phyloP scores from a whole-genome alignment of 2,113 vertebrate genomes.

The Salvelinus sp. region DNA sequence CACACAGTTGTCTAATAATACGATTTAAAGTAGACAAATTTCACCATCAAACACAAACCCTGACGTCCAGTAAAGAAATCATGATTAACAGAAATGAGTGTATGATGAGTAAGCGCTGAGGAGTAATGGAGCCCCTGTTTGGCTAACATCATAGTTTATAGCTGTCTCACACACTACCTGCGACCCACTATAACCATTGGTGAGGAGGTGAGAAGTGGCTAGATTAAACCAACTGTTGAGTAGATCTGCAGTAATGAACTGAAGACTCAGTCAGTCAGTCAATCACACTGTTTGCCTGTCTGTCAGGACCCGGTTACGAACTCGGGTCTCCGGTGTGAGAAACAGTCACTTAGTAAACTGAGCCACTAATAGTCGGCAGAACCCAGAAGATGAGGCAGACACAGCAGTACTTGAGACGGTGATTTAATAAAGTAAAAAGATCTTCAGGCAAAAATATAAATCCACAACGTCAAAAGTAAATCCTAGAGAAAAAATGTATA shows the following conservation, averaged over 20 bases:
- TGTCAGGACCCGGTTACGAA: too few relatives aligned
- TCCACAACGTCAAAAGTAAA: too few relatives aligned
- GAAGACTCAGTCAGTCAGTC: constrained; percentile 41
- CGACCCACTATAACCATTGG: constrained; percentile 70
- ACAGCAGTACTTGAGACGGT: too few relatives aligned
- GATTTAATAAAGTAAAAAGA: too few relatives aligned
- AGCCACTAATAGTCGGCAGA: too few relatives aligned
- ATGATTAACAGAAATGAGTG: neutral
- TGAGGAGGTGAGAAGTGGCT: constrained; percentile 69
- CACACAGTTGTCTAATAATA: constrained; percentile 37
- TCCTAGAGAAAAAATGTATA: too few relatives aligned
- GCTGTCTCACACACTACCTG: constrained; percentile 51
- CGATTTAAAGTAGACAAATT: neutral
- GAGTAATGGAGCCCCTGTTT: constrained; percentile 59
- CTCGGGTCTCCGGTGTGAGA: too few relatives aligned
- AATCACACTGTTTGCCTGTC: neutral
- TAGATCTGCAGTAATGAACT: constrained; percentile 70
- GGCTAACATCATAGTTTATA: constrained; percentile 58
- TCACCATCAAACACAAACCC: constrained; percentile 41
- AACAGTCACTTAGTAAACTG: too few relatives aligned
- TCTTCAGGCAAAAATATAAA: too few relatives aligned
- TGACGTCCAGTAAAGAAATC: constrained; percentile 40
- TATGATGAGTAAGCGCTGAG: constrained; percentile 33
- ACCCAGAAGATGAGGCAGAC: too few relatives aligned
- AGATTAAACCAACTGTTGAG: constrained; percentile 73